Conservation (phyloP, 2,888 invertebrate species). For the Torymus aiolomorphi region DNA sequence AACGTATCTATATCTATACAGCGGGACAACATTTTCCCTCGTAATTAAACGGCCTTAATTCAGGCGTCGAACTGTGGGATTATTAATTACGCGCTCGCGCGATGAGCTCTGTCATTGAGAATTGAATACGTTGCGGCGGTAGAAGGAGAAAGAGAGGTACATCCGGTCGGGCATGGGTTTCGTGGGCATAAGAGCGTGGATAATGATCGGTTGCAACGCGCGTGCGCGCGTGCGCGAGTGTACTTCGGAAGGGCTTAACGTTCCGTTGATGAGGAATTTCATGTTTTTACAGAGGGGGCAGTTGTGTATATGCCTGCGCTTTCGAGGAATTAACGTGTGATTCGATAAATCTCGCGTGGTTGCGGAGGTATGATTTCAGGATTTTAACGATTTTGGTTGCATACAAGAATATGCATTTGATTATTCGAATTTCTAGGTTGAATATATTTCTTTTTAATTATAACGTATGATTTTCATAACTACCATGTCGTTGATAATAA, state of each 20-base stretch:
- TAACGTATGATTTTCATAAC: too few species aligned
- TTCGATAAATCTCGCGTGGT: slow-evolving; percentile 26
- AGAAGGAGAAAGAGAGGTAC: not conserved
- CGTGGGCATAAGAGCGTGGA: slow-evolving; percentile 55
- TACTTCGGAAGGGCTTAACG: slow-evolving; percentile 30
- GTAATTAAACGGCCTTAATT: slow-evolving; percentile 45
- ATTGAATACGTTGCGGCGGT: slow-evolving; percentile 44
- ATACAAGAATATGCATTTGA: too few species aligned
- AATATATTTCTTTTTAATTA: too few species aligned
- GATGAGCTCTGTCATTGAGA: slow-evolving; percentile 52
- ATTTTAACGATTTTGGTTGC: too few species aligned
- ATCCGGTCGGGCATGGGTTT: slow-evolving; percentile 26
- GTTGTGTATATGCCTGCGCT: not conserved
- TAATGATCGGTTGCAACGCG: slow-evolving; percentile 53
- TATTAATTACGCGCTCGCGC: slow-evolving; percentile 57
- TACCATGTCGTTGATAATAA: too few species aligned
- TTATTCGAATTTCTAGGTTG: too few species aligned
- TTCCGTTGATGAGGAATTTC: slow-evolving; percentile 41
- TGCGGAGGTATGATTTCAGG: too few species aligned
- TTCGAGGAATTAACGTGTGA: slow-evolving; percentile 33
- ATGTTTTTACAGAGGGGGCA: slow-evolving; percentile 29
- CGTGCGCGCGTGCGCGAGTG: not conserved
- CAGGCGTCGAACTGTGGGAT: slow-evolving; percentile 7
- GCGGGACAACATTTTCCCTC: not conserved
- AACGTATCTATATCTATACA: not conserved